Evolutionary conservation across 2,113 vertebrate genomes (phyloP), one percentile per base, ranked within the genome.

Genomic region (Eleginops maclovinus): DNA sequence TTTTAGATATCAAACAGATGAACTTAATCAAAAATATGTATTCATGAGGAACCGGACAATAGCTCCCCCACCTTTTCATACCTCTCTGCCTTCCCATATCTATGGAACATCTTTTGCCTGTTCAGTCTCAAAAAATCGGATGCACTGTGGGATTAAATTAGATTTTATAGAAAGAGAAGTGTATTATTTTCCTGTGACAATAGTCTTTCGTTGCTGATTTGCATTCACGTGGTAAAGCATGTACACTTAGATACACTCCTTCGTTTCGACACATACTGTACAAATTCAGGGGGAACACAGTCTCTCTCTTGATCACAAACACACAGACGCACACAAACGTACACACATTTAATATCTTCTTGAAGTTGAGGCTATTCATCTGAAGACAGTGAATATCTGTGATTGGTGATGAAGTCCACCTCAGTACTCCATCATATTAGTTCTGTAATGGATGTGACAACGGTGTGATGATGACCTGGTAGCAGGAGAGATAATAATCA

Each of bases 1-100:
- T 58, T 79, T 84, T 72, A 84, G 84, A 88, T 87, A 88, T 86
- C 70, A 76, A 53, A 79, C 50, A 84, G 63, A 79, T 76, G 71
- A 87, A 85, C 65, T 88, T 82, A 86, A 91, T 91, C 62, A 91
- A 85, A 90, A 89, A 81, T 72, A 82, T 75, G 87, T 84, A 90
- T 90, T 89, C 86, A 90, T 84, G 83, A 84, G 68, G 49, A 85
- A 73, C 56, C 78, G 70, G 82, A 89, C 87, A 89, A 89, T 82
- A 77, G 72, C 76, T 60, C 2, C 22, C 63, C 81, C 75, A 86
- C 77, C 74, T 89, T 87, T 86, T 83, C 79, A 86, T 82, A 78
- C 40, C 12, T 56, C 55, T 41, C 70, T 22, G 62, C 75, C 50
- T 77, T 56, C n/a, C 53, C 49, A 36, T 89, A 92, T 87, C 80